Conservation (phyloP, 2,797 vertebrate species). For the Pangasius mekongensis region DNA sequence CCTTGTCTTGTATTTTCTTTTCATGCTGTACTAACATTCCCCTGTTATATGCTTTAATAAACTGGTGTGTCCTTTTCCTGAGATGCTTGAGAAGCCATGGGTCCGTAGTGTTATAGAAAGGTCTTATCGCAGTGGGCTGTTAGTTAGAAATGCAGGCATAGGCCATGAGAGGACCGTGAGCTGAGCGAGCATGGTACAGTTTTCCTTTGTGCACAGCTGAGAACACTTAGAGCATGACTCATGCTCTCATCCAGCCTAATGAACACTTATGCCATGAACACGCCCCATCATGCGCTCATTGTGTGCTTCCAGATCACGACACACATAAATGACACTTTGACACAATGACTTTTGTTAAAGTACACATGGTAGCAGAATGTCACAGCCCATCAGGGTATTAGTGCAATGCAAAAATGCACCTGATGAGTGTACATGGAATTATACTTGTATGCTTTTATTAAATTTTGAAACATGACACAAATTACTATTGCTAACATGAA, state of each 20-base stretch:
- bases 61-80: background rate
- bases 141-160: constrained; percentile 36
- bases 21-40: background rate
- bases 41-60: background rate
- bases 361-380: constrained; percentile 4
- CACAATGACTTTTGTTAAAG: background rate
- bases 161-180: constrained; percentile 8
- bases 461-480: background rate
- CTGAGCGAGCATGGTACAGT: constrained; percentile 25
- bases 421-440: background rate
- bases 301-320: constrained; percentile 13
- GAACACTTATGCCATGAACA: constrained; percentile 11
- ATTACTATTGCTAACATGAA: background rate
- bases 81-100: background rate
- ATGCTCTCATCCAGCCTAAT: constrained; percentile 25
- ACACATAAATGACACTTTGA: constrained; percentile 13
- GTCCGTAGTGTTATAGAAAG: background rate
- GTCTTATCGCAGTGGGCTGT: constrained; percentile 31
- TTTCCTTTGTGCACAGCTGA: constrained; percentile 26
- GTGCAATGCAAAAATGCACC: background rate
- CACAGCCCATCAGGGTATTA: background rate
- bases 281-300: constrained; percentile 7
- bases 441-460: background rate
- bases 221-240: constrained; percentile 35
- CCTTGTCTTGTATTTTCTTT: background rate